Base-by-base conservation (phyloP, 2,888 invertebrate genomes). In the Eupsilia transversa region DNA sequence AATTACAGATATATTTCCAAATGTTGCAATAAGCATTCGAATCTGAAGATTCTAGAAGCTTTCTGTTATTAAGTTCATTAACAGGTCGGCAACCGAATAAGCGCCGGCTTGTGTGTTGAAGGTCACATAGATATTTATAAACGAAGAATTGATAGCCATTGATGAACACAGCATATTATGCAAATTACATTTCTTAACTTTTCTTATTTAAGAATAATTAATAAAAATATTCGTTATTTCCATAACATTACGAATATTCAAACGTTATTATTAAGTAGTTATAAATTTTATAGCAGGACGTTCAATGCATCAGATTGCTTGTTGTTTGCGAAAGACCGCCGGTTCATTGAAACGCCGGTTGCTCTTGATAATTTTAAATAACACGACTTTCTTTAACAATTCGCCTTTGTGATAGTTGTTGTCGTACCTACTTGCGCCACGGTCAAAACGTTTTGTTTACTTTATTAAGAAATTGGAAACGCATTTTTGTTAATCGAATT, bases 381-480 rank as follows among this genome's bases (percentile, higher is more conserved):
- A 57, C 54, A 72, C 57, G 14, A 84, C 84, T 81, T 84, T 82
- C 80, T 81, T 73, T 60, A 33, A 63, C 30, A 71, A 82, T 71
- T 30, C 35, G 4, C 5, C 57, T 56, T 54, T 68, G 56, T 30
- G 67, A 82, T 80, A 80, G 76, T 84, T 75, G 74, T 59, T 61
- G 46, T 30, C 60, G 52, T 54, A 43, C 60, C 46, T 54, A 43
- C 60, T 65, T 43, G 57, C 54, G 56, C n/a, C 81, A 72, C 46
- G 81, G 82, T 43, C 77, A 70, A 17, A 46, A 43, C 23, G 20
- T 57, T 56, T 33, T 46, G 17, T 46, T 65, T 49, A 59, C 3
- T 61, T 43, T 41, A 30, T 77, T 38, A 46, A 27, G 54, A 35
- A 56, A 82, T 78, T 49, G 9, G 23, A 56, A 20, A 33, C 33